Evolutionary conservation across 2,113 vertebrate species (phyloP).

Genomic region (Leucopsar rothschildi): DNA sequence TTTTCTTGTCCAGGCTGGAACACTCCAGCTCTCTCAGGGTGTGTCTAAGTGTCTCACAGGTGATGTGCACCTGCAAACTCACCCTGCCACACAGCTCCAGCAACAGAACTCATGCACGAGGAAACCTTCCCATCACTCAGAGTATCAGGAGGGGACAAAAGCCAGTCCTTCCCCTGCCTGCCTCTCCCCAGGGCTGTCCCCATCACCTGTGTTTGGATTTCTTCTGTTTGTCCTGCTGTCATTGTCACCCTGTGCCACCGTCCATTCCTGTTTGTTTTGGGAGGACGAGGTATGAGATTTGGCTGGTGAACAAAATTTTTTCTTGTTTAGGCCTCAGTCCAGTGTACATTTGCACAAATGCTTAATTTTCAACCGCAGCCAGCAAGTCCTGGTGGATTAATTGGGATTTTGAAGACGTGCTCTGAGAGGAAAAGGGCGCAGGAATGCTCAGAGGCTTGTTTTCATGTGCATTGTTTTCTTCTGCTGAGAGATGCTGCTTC

Average conservation of each 20-base stretch:
- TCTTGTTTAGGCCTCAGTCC: not conserved
- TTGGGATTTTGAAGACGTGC: not conserved
- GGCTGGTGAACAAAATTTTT: not conserved
- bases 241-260: fast-evolving
- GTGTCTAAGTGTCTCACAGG: not conserved
- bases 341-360: not conserved
- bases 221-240: not conserved
- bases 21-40: not conserved
- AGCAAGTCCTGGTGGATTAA: not conserved
- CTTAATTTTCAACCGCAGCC: not conserved
- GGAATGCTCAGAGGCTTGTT: not conserved
- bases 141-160: not conserved
- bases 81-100: fast-evolving
- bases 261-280: not conserved
- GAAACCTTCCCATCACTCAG: not conserved
- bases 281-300: not conserved
- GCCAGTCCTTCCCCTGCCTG: not conserved
- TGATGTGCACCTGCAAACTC: fast-evolving
- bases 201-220: not conserved
- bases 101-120: fast-evolving
- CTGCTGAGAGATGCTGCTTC: not conserved
- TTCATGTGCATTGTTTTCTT: not conserved
- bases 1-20: not conserved
- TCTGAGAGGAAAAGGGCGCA: not conserved
- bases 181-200: not conserved